A percentile compares a stretch with the other conserved stretches of the same genome.
Conservation (phyloP, 1,140 invertebrate species). For the Drosophila lowei region DNA sequence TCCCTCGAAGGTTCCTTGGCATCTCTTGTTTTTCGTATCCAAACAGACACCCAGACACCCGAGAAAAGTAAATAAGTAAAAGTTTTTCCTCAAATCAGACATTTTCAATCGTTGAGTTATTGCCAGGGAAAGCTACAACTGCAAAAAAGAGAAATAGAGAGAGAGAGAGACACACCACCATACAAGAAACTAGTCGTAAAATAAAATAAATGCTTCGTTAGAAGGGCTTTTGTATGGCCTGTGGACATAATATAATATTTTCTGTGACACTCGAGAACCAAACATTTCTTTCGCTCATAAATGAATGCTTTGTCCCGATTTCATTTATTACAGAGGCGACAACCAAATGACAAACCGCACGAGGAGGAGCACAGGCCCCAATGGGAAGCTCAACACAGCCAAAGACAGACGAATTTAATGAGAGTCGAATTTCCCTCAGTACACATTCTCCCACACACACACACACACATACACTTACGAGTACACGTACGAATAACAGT, state of each 20-base stretch:
- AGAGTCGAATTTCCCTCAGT: slow-evolving; percentile 24
- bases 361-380: slow-evolving; percentile 9
- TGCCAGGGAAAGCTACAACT: slow-evolving; percentile 1
- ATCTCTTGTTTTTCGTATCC: background rate
- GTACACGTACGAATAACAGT: too few relatives aligned
- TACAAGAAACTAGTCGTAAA: slow-evolving; percentile 27
- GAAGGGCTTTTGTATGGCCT: slow-evolving; percentile 57
- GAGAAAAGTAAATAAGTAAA: background rate
- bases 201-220: slow-evolving; percentile 75
- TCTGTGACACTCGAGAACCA: slow-evolving; percentile 55
- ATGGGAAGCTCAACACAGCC: slow-evolving; percentile 54
- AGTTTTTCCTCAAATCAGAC: slow-evolving; percentile 14
- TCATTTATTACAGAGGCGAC: slow-evolving; percentile 56
- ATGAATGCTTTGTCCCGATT: slow-evolving; percentile 71
- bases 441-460: slow-evolving; percentile 4
- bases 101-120: slow-evolving; percentile 50
- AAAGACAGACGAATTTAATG: slow-evolving; percentile 65
- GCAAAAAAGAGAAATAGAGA: slow-evolving; percentile 2
- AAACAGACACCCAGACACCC: background rate
- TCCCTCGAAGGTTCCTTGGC: background rate
- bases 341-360: slow-evolving; percentile 65
- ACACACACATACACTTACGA: background rate
- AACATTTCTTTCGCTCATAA: slow-evolving; percentile 56
- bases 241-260: slow-evolving; percentile 72
- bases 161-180: background rate